Evolutionary conservation across 30 jellyfish, hydroid and myxozoan genomes (phyloP), one percentile per base, ranked within the genome.

Genomic region (Rhopilema esculentum): DNA sequence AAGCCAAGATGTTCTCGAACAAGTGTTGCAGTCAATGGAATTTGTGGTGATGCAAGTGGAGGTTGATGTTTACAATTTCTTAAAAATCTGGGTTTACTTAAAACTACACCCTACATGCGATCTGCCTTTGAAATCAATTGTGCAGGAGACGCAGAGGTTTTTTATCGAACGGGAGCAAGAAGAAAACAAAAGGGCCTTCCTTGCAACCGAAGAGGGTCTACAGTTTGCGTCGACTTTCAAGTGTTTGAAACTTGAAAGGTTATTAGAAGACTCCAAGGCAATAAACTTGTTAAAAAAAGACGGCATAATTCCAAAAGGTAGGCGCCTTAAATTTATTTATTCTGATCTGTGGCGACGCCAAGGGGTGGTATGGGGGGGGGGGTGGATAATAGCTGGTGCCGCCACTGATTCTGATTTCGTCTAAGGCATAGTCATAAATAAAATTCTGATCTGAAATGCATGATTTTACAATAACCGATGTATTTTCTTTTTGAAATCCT

Each of bases 31-130:
- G 72, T 93, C 98, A 19, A 73, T 90, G 8, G 88, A 88, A 20
- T 89, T 93, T 48, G 96, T 89, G 48, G 97, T 89, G 28, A 93
- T 93, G 98, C 98, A 93, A 51, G 98, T 93, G 19, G 98, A 93
- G 63, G 93, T 93, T 75, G 98, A 93, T 62, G 88, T 93, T 21
- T 93, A 93, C 79, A 93, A 93, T 57, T 93, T 93, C 73, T 57
- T 93, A 15, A 93, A 93, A 77, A 84, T 93, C 24, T 93, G 98
- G 98, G 86, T 67, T n/a, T 93, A 66, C 77, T 72, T 72, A 70
- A 53, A 68, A 80, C 75, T 72, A 16, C 86, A 79, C 48, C 86
- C 91, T 23, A 67, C 75, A 0, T 75, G 91, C 72, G 92, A 83
- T 33, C 84, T 81, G 65, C 89, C 96, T 22, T 79, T 84, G 82